Conservation (phyloP, 1,140 invertebrate genomes). For the Zaprionus inermis region DNA sequence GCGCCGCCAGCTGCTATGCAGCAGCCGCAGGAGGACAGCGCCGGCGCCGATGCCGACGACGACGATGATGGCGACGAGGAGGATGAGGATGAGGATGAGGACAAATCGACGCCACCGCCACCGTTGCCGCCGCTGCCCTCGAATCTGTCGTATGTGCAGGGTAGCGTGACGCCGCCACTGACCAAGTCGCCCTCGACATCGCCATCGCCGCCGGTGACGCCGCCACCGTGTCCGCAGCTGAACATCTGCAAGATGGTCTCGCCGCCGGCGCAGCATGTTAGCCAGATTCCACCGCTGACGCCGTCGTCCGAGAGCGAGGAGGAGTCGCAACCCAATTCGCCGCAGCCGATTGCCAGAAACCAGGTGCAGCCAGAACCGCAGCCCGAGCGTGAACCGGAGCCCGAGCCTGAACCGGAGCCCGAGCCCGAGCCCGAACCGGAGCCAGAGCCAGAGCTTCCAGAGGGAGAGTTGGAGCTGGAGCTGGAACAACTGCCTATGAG, state of each 20-base stretch:
- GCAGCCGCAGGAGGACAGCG: conserved; percentile 18
- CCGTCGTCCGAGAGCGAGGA: conserved; percentile 79
- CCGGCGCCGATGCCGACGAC: conserved; percentile 21
- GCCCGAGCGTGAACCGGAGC: conserved; percentile 13
- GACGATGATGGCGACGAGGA: conserved; percentile 21
- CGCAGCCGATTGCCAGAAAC: conserved; percentile 52
- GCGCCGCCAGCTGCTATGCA: conserved; percentile 34
- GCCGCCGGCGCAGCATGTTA: conserved; percentile 68
- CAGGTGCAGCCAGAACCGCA: conserved; percentile 43
- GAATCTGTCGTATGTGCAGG: conserved; percentile 76
- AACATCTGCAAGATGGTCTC: conserved; percentile 72
- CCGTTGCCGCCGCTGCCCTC: conserved; percentile 78
- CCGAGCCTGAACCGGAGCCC: conserved; percentile 29
- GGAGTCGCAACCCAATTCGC: conserved; percentile 76
- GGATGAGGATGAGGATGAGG: conserved; percentile 64
- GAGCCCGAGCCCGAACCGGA: conserved; percentile 44
- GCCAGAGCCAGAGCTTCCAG: conserved; percentile 25
- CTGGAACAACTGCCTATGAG: conserved; percentile 26
- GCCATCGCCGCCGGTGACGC: conserved; percentile 76
- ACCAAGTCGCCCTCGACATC: conserved; percentile 79
- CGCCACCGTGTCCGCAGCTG: conserved; percentile 70
- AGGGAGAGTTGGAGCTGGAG: conserved; percentile 43
- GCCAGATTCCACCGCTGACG: conserved; percentile 72
- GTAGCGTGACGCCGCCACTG: conserved; percentile 66
- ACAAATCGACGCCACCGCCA: conserved; percentile 76